A percentile compares a stretch with the other conserved stretches of the same genome.
These are phyloP conservation scores for Cantharis flavilabris DNA, from an alignment of 2,888 invertebrate species.

Conservation along the genomic window DNA sequence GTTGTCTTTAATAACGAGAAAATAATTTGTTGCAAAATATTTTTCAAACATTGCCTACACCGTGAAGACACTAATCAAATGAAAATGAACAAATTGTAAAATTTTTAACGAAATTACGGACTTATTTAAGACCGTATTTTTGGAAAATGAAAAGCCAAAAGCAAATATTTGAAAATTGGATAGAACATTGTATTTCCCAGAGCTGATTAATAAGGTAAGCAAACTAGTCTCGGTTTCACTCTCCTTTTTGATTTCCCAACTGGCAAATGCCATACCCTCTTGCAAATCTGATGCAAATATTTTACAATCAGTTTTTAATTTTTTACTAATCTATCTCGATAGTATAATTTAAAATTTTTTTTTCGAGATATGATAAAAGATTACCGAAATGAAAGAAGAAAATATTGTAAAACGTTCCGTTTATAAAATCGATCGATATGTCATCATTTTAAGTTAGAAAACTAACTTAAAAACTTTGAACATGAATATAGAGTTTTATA, in stretches of 20 bases:
- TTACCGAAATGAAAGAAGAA: background rate
- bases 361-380: background rate
- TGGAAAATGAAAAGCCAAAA: conserved; percentile 6
- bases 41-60: conserved; percentile 3
- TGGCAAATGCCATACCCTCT: conserved; percentile 21
- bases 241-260: conserved; percentile 22
- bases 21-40: conserved; percentile 29
- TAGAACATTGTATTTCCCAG: conserved; percentile 10
- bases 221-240: conserved; percentile 17
- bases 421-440: background rate
- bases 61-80: background rate
- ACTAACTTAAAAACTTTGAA: background rate
- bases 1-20: conserved; percentile 32
- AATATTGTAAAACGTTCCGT: background rate
- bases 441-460: background rate
- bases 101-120: background rate
- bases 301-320: background rate
- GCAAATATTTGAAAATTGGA: conserved; percentile 23
- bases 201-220: conserved; percentile 25
- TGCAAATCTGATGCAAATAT: conserved; percentile 11
- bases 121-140: background rate
- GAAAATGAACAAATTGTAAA: background rate
- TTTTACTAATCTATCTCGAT: background rate
- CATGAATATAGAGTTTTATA: background rate
- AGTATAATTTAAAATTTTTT: background rate